phyloP scores from a whole-genome alignment of 2,113 vertebrate genomes.

The Lophura nycthemera region DNA sequence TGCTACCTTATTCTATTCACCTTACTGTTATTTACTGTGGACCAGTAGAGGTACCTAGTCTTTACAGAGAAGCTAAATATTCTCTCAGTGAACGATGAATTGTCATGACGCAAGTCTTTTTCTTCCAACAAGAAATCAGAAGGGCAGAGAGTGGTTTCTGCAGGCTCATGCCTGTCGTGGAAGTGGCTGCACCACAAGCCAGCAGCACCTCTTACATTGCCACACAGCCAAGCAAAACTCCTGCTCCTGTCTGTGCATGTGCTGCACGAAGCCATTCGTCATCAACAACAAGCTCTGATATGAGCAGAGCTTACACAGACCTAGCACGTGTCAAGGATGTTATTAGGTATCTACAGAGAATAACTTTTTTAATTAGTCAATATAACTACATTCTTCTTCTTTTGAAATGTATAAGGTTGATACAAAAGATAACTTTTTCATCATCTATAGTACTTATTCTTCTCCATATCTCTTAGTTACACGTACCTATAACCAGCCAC shows the following conservation, averaged over 20 bases:
- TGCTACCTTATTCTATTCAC: neutral
- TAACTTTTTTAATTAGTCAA: neutral
- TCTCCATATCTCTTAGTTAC: neutral
- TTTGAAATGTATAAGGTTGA: neutral
- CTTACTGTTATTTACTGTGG: neutral
- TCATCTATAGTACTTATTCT: neutral
- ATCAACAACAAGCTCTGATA: neutral
- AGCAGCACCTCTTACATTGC: neutral
- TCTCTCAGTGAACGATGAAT: neutral
- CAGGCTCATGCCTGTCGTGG: neutral
- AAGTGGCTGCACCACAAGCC: neutral
- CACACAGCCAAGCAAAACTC: neutral
- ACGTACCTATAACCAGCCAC: neutral
- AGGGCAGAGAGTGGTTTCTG: neutral
- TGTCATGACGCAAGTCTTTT: neutral
- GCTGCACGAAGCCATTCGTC: fast-evolving
- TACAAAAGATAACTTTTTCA: neutral
- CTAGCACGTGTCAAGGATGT: fast-evolving
- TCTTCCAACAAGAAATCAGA: neutral
- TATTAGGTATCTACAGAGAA: fast-evolving
- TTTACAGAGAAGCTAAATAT: neutral
- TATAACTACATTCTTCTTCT: neutral
- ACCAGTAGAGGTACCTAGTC: neutral
- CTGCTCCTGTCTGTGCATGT: neutral
- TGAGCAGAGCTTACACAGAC: neutral